Base-by-base conservation (phyloP, 2,888 invertebrate species). In the Synergus gifuensis region DNA sequence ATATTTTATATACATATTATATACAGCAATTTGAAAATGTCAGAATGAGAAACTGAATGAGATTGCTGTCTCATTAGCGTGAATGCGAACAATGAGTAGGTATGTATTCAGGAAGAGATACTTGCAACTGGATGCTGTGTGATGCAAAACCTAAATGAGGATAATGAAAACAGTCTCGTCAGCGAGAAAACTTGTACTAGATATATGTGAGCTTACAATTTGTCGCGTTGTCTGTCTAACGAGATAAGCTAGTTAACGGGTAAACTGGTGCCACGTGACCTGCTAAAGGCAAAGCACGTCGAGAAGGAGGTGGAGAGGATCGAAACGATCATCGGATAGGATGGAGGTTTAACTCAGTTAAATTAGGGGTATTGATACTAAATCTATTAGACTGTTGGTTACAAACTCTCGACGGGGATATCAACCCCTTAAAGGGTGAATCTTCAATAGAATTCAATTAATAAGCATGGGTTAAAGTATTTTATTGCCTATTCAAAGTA, bases 31-130 rank as follows among this genome's bases (percentile, higher is more conserved):
- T 28, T 28, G 28, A 28, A 28, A 28, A 28, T 28, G 28, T 28
- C 28, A 28, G 76, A 79, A 83, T 81, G 80, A 86, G 86, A 84
- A 85, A 86, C 81, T 83, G 81, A 84, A 83, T 83, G 83, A 83
- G 87, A 87, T 87, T 82, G 79, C 85, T 67, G 44, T 67, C 67
- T 67, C 67, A 46, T 67, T 67, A 67, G 67, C 46, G 16, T 67
- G 67, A 46, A 12, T 22, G 44, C 4, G 42, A 67, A 67, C 18
- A 67, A 46, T 49, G 14, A 22, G 28, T 49, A 1, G 5, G 16
- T 49, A 16, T 16, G 28, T 28, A 28, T 28, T 49, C 49, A 49
- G 49, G 22, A 46, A 22, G 22, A 67, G 46, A 40, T 42, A 42
- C 16, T 42, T 42, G 42, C 42, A 42, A 11, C 4, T 67, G 67